Evolutionary conservation across 2,797 vertebrate species (phyloP).

Genomic region (Manis javanica): DNA sequence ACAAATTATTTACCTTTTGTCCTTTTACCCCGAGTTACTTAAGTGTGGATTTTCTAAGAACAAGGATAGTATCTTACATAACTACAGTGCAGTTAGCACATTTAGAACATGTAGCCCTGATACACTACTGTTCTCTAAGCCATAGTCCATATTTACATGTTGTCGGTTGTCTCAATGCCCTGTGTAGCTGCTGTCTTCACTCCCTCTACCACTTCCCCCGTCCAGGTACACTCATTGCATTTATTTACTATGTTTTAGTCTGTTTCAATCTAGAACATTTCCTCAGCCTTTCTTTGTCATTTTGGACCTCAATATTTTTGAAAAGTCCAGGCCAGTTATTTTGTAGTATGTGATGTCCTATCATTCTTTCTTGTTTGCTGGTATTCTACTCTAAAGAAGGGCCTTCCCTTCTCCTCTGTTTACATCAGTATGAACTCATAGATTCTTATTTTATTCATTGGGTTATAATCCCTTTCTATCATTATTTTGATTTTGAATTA

Average conservation of each 20-base stretch:
- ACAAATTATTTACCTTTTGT: background rate
- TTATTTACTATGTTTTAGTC: background rate
- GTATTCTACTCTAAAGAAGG: background rate
- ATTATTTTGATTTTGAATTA: background rate
- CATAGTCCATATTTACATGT: background rate
- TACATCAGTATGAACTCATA: background rate
- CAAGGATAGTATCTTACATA: slow-evolving; percentile 4
- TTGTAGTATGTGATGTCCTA: slow-evolving; percentile 4
- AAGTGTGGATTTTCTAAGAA: background rate
- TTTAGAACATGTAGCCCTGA: slow-evolving; percentile 17
- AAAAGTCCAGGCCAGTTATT: background rate
- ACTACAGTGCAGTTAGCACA: background rate
- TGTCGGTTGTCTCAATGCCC: background rate
- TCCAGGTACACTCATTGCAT: background rate
- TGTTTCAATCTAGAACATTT: background rate
- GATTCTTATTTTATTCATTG: background rate
- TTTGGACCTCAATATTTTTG: background rate
- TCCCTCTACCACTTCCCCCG: background rate
- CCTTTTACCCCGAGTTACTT: background rate
- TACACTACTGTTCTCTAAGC: background rate
- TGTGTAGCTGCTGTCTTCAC: background rate
- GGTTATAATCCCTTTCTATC: background rate
- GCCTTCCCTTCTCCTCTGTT: background rate
- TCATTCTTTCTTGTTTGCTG: background rate
- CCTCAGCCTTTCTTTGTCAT: background rate